Evolutionary conservation across 1,140 invertebrate genomes (phyloP), one percentile per base, ranked within the genome.

Genomic region (Macrobrachium nipponense): DNA sequence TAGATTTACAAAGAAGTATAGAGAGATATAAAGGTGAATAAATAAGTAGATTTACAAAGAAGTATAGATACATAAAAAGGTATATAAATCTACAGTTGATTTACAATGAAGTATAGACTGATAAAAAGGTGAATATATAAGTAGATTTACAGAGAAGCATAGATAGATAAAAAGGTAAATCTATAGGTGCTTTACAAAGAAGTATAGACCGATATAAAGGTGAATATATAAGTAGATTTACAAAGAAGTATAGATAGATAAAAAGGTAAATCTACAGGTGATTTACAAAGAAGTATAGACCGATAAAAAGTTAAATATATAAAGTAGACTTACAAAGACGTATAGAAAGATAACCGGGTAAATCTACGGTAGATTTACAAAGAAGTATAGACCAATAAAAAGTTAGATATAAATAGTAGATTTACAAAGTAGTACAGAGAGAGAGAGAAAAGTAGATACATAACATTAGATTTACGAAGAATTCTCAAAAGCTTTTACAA

Each of bases 261-360:
- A n/a, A 17, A 51, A 44, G 51, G 27, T 14, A 44, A 76, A 58
- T 44, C 2, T 44, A 12, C 10, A 58, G 14, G 23, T 18, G 18
- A 44, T 14, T 15, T 14, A 76, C 10, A 43, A 58, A 76, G 73
- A 44, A 15, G 44, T 20, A 76, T 20, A 36, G 5, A 12, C 5
- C 0, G 23, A 51, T 12, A 44, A 58, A 36, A 58, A 44, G 23
- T 6, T 11, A 18, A 58, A 18, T 11, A 2, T 7, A 12, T 20
- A 51, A n/a, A 76, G 73, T n/a, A 58, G 44, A 44, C 17, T 27
- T n/a, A 58, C n/a, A 44, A 76, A 44, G 73, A 76, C 17, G 27
- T n/a, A 44, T n/a, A 44, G 18, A 36, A 17, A 58, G 44, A 44
- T 44, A 44, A n/a, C 18, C 17, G 27, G 51, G 73, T 14, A 44